Conservation (phyloP, 2,888 invertebrate species). For the Hyppa rectilinea region DNA sequence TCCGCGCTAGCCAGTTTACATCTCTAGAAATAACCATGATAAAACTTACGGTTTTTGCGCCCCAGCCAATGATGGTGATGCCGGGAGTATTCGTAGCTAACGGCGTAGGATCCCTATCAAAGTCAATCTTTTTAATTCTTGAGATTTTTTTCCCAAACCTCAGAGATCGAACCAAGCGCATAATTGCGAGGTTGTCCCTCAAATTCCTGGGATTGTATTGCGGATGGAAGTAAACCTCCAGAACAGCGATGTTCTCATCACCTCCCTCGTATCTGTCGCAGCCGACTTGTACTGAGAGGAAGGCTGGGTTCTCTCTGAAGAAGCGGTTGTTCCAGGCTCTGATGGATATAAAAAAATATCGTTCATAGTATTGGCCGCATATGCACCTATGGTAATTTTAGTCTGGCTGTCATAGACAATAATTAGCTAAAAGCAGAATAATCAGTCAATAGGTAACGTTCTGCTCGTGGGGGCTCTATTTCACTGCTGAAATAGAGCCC, state of each 20-base stretch:
- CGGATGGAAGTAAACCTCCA: constrained; percentile 84
- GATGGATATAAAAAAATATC: background rate
- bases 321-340: constrained; percentile 86
- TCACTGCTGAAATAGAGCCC: background rate
- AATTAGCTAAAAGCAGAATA: background rate
- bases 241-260: constrained; percentile 77
- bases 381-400: background rate
- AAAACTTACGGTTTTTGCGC: constrained; percentile 77
- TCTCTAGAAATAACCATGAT: background rate
- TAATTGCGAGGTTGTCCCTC: constrained; percentile 78
- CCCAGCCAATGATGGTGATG: constrained; percentile 83
- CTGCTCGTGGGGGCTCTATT: too few species aligned
- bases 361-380: background rate
- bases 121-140: constrained; percentile 77
- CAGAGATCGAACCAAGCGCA: constrained; percentile 75
- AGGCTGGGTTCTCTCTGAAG: constrained; percentile 83
- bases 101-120: constrained; percentile 70
- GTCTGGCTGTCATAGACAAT: background rate
- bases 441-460: background rate
- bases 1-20: background rate
- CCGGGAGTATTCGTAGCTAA: constrained; percentile 74
- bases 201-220: constrained; percentile 78
- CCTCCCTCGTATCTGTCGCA: constrained; percentile 77
- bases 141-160: constrained; percentile 62
- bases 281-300: constrained; percentile 82